Conservation (phyloP, 2,797 vertebrate species). For the Siniperca obscura region DNA sequence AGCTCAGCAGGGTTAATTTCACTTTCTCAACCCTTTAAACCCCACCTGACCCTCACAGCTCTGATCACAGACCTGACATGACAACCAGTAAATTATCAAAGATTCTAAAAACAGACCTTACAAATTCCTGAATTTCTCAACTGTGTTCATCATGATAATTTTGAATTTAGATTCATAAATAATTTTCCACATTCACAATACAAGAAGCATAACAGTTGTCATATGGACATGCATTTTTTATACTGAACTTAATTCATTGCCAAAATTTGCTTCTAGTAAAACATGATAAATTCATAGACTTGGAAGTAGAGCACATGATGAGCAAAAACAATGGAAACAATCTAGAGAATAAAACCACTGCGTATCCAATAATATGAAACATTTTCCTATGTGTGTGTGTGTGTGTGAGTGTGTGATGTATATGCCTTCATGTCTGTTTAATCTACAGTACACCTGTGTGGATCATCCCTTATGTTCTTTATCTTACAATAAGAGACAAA, state of each 20-base stretch:
- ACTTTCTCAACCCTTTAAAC: conserved; percentile 1
- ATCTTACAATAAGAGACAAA: conserved; percentile 25
- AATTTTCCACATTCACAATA: conserved; percentile 14
- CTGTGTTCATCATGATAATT: conserved; percentile 16
- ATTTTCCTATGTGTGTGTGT: neutral
- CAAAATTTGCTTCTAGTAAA: conserved; percentile 52
- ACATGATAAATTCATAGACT: conserved; percentile 55
- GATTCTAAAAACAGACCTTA: neutral
- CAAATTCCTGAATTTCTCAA: conserved; percentile 4
- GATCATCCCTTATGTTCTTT: conserved; percentile 19
- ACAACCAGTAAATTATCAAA: conserved; percentile 39
- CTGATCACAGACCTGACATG: conserved; percentile 37
- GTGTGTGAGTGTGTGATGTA: neutral
- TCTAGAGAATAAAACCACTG: conserved; percentile 11
- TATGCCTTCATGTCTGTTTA: neutral
- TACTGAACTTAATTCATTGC: conserved; percentile 48
- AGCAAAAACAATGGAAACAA: conserved; percentile 41
- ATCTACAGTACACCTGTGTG: conserved; percentile 21
- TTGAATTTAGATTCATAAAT: conserved; percentile 35
- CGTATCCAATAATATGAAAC: neutral
- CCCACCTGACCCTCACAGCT: conserved; percentile 10
- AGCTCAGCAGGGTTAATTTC: conserved; percentile 25
- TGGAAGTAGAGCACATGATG: conserved; percentile 37
- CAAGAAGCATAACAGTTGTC: conserved; percentile 32
- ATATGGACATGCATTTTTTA: conserved; percentile 49